A percentile compares a stretch with the other conserved stretches of the same genome.
Conservation (phyloP, 2,888 invertebrate genomes). For the Phania funesta region DNA sequence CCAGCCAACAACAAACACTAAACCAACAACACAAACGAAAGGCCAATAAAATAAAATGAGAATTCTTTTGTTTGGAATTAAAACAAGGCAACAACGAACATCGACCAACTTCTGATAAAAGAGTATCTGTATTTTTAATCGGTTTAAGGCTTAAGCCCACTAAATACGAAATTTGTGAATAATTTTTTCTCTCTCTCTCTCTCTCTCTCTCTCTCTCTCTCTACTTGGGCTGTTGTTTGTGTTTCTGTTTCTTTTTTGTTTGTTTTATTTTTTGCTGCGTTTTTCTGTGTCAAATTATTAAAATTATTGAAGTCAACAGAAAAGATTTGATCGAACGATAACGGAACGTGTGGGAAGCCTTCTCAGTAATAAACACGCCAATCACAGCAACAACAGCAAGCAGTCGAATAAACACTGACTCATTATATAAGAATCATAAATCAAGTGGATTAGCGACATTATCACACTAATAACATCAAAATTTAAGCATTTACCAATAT, state of each 20-base stretch:
- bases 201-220: too few relatives aligned
- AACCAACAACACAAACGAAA: not conserved
- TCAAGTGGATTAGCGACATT: conserved; percentile 77
- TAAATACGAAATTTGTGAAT: conserved; percentile 53
- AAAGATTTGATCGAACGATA: conserved; percentile 64
- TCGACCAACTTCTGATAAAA: conserved; percentile 53
- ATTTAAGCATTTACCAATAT: conserved; percentile 68
- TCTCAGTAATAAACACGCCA: conserved; percentile 58
- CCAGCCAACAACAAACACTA: not conserved
- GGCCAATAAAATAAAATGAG: not conserved
- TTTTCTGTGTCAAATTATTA: conserved; percentile 67
- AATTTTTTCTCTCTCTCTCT: not conserved
- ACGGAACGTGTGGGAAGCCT: conserved; percentile 63
- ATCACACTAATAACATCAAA: conserved; percentile 79
- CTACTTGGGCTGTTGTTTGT: too few relatives aligned
- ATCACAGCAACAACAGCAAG: conserved; percentile 28
- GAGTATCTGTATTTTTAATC: conserved; percentile 58
- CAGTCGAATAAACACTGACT: conserved; percentile 65
- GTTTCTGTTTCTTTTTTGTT: too few relatives aligned
- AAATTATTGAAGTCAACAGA: conserved; percentile 66
- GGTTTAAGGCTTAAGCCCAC: conserved; percentile 65
- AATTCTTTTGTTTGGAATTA: conserved; percentile 35
- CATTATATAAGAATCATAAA: conserved; percentile 73
- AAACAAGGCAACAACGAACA: conserved; percentile 12
- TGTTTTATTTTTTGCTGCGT: not conserved